Evolutionary conservation across 2,888 invertebrate species (phyloP), one percentile per base, ranked within the genome.

Genomic region (Temnothorax unifasciatus): DNA sequence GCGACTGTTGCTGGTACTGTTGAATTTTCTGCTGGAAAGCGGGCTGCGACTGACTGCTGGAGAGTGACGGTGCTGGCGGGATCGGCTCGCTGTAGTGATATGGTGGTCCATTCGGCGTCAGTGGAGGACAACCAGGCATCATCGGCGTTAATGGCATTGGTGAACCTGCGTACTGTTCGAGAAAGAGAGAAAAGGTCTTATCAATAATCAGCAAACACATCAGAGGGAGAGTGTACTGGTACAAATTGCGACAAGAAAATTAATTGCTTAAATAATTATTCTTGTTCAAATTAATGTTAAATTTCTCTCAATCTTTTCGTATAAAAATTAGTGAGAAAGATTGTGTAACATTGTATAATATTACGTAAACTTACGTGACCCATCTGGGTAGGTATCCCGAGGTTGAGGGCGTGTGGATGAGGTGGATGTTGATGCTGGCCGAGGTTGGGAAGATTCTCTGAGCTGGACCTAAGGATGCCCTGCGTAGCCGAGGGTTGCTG

Each of bases 81-180:
- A 93, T 94, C 29, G 94, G 96, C 95, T 95, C 96, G 95, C 88
- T 96, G 95, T 95, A 96, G 94, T 93, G 96, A 95, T 94, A 96
- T 94, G 93, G 96, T 94, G 95, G 96, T 95, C 91, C 95, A 85
- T 94, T 95, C 59, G 95, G 95, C 59, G 95, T 94, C 85, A 94
- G 81, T 3, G 94, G 92, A 63, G 94, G 94, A 90, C 94, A 94
- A 21, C 94, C 94, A 34, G 95, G 94, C 94, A 95, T 94, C 93
- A 94, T 93, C 47, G 94, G 95, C 41, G 95, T 95, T 88, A 94
- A 85, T 68, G 95, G 94, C 94, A 94, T 94, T 54, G 95, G 94
- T 41, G 95, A 94, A 83, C 94, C 93, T 84, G 93, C 92, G 85
- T 94, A 94, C 93, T 94, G 88, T 86, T 85, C 50, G 47, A 29